Percentiles rank a stretch among this genome's conserved stretches.
These are phyloP conservation scores for Alitta virens DNA, from an alignment of 2,888 invertebrate species.

Conservation along the genomic window DNA sequence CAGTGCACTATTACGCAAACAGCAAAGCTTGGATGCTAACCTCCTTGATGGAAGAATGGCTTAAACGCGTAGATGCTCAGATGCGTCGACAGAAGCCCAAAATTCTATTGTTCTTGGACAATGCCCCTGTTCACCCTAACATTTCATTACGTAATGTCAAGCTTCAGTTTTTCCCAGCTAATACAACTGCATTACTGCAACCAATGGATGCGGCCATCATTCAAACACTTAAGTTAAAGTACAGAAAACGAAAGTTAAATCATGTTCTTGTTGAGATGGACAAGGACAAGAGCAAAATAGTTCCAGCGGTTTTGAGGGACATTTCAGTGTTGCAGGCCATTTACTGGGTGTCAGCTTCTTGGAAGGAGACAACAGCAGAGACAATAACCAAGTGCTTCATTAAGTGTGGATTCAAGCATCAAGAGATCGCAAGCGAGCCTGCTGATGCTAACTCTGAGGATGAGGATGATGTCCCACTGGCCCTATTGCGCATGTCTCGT, in stretches of 20 bases:
- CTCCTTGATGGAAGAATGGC: conserved; percentile 24
- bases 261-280: too few relatives aligned
- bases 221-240: conserved; percentile 18
- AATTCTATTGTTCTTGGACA: conserved; percentile 26
- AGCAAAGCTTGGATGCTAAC: conserved; percentile 32
- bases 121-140: conserved; percentile 23
- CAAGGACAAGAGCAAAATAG: too few relatives aligned
- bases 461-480: too few relatives aligned
- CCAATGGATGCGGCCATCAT: conserved; percentile 32
- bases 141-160: conserved; percentile 14
- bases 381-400: too few relatives aligned
- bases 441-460: too few relatives aligned
- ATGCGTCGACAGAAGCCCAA: conserved; percentile 17
- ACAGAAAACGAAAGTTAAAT: conserved; percentile 8
- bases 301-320: too few relatives aligned
- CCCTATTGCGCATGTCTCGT: too few relatives aligned
- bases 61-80: conserved; percentile 15
- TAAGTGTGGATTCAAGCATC: too few relatives aligned
- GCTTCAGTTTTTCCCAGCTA: conserved; percentile 28
- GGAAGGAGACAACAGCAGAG: too few relatives aligned
- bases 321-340: too few relatives aligned
- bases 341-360: too few relatives aligned
- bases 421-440: too few relatives aligned
- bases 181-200: conserved; percentile 29
- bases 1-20: conserved; percentile 11